phyloP scores from a whole-genome alignment of 2,797 vertebrate genomes.

The Gobionotothen gibberifrons region DNA sequence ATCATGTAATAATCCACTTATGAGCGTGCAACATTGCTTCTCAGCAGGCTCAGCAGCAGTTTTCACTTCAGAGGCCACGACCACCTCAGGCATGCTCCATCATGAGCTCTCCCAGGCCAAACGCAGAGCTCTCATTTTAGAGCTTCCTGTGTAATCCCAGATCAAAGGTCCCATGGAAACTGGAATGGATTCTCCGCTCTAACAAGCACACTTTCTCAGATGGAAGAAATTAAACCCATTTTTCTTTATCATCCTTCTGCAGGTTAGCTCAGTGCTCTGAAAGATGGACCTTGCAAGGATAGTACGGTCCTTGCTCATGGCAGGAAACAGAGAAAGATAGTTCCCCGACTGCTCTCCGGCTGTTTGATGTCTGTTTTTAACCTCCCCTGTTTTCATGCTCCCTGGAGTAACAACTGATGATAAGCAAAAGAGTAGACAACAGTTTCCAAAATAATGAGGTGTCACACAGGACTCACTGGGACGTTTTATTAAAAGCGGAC shows the following conservation, averaged over 20 bases:
- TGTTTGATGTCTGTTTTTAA: slow-evolving; percentile 78
- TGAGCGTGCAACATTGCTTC: slow-evolving; percentile 57
- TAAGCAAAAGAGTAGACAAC: slow-evolving; percentile 45
- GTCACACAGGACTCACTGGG: slow-evolving; percentile 16
- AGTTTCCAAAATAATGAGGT: slow-evolving; percentile 36
- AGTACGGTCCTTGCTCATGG: slow-evolving; percentile 52
- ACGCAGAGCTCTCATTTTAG: slow-evolving; percentile 67
- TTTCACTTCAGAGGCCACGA: slow-evolving; percentile 76
- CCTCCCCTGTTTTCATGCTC: slow-evolving; percentile 47
- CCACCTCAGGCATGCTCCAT: slow-evolving; percentile 74
- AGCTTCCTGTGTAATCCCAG: slow-evolving; percentile 82
- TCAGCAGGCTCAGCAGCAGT: slow-evolving; percentile 61
- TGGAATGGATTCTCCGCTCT: slow-evolving; percentile 80
- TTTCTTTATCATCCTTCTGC: slow-evolving; percentile 81
- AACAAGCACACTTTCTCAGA: slow-evolving; percentile 80
- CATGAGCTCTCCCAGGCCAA: slow-evolving; percentile 72
- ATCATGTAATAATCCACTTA: slow-evolving; percentile 78
- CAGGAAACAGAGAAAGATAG: slow-evolving; percentile 67
- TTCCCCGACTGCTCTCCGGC: slow-evolving; percentile 19
- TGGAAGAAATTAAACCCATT: slow-evolving; percentile 77
- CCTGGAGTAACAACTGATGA: slow-evolving; percentile 52
- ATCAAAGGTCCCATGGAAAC: slow-evolving; percentile 81
- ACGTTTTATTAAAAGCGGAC: slow-evolving; percentile 29
- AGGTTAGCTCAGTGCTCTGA: slow-evolving; percentile 73
- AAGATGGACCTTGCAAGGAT: slow-evolving; percentile 73